Base-by-base conservation (phyloP, 2,113 vertebrate genomes). In the Plectropomus leopardus region DNA sequence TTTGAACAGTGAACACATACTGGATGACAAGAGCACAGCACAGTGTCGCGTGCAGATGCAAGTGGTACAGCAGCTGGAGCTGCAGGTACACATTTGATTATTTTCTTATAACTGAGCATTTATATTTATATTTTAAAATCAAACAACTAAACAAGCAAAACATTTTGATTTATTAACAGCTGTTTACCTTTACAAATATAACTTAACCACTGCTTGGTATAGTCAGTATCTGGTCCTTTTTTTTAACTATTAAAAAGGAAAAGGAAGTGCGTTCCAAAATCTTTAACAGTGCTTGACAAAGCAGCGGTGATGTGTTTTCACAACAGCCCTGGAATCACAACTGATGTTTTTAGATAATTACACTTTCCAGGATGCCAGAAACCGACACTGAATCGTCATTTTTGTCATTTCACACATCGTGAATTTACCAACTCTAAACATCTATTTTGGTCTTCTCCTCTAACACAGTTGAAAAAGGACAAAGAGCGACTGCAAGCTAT, bases 1-100 rank as follows among this genome's bases (percentile, higher is more conserved):
- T 95, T 96, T 99, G 95, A 99, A 99, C 95, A 96, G 94, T 70
- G 98, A 99, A 89, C 98, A 99, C 91, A 97, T 94, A 68, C 95
- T 99, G 95, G 98, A 99, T 93, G 98, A 99, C 94, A 98, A 98
- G 95, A 99, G 98, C 89, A 99, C 98, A 83, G 98, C 98, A 57
- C 98, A 99, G 93, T 99, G 98, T 93, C 96, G 98, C 92, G 98
- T 99, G 86, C 98, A 99, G 96, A 99, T 99, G 98, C 98, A 99
- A 93, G 98, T 99, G 89, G 98, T 99, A 83, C 98, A 99, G 94
- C 98, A 99, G 95, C 93, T 99, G 95, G 98, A 99, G 90, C 93
- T 99, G 82, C 98, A 99, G 98, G 98, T 99, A 95, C 0, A 28
- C 8, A 2, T 55, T 60, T 8, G 0, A 17, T 57, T 69, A 5